Evolutionary conservation across 1,140 invertebrate species (phyloP), one percentile per base, ranked within the genome.

Genomic region (Pseudomyrmex gracilis): DNA sequence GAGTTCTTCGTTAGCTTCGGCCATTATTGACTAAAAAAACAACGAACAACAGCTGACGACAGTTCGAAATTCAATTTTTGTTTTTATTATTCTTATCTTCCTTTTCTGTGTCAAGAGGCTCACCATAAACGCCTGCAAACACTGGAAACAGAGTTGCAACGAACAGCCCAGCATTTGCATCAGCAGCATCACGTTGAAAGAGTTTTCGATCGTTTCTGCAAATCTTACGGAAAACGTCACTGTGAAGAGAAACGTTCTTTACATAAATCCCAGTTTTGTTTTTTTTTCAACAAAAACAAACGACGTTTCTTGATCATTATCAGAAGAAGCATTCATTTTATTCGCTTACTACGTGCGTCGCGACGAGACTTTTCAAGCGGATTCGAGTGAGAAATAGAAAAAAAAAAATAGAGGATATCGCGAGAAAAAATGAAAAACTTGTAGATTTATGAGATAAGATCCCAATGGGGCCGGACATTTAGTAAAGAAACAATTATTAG

Each of bases 151-250:
- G n/a, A 92, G 43, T n/a, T 84, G 85, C 1, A 87, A 8, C 7
- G 88, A 85, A 13, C 85, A 87, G 9, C 73, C 73, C 1, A 92
- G 5, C 71, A 92, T 85, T 60, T 93, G 91, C 7, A 88, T 10
- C 2, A 92, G 73, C 8, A 91, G 84, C 83, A 90, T 90, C 22
- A 73, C 24, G 67, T 90, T 92, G 82, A 93, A 93, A 68, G 91
- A 94, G 1, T 83, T 53, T 87, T 95, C 94, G 47, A 95, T 89
- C 10, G 90, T 85, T 10, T 64, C 67, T 0, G 91, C 89, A 1
- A 94, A 89, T 9, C 92, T 86, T 95, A 45, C 8, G 8, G 2
- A 68, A 77, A 55, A 77, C 5, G 49, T 9, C 7, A 53, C 1
- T 20, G 24, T 51, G 4, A 22, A 22, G 8, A 66, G 13, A 43